phyloP scores from a whole-genome alignment of 2,888 invertebrate species.

The Rhynchonema sp. region DNA sequence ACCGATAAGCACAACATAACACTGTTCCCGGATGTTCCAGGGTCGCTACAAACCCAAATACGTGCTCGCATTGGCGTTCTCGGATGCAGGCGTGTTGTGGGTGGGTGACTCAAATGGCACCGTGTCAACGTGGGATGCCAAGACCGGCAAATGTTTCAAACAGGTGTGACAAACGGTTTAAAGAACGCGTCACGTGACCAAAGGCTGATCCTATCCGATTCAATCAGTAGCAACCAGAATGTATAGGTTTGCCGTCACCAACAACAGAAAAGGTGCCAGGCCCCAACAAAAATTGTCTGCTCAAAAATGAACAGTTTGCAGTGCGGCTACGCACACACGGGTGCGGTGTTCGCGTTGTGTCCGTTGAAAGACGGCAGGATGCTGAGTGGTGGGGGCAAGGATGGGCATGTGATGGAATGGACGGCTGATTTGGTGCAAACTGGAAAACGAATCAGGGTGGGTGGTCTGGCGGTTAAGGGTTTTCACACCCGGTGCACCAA shows the following conservation, averaged over 20 bases:
- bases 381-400: not conserved
- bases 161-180: not conserved
- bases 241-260: no score
- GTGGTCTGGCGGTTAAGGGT: no score
- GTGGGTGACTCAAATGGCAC: not conserved
- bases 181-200: no score
- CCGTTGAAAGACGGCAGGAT: not conserved
- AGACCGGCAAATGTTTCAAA: not conserved
- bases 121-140: not conserved
- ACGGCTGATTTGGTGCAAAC: not conserved
- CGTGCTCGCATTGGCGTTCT: not conserved
- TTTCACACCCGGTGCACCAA: no score
- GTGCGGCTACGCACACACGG: not conserved
- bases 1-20: no score
- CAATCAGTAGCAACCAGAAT: no score
- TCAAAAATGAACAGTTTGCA: not conserved
- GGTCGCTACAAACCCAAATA: not conserved
- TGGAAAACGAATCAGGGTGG: no score
- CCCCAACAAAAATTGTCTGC: not conserved
- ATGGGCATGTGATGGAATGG: not conserved
- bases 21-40: no score
- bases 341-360: not conserved
- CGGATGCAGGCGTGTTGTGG: not conserved
- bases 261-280: not conserved
- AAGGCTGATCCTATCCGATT: no score